Evolutionary conservation across 2,113 vertebrate genomes (phyloP), one percentile per base, ranked within the genome.

Genomic region (Mesocricetus auratus): DNA sequence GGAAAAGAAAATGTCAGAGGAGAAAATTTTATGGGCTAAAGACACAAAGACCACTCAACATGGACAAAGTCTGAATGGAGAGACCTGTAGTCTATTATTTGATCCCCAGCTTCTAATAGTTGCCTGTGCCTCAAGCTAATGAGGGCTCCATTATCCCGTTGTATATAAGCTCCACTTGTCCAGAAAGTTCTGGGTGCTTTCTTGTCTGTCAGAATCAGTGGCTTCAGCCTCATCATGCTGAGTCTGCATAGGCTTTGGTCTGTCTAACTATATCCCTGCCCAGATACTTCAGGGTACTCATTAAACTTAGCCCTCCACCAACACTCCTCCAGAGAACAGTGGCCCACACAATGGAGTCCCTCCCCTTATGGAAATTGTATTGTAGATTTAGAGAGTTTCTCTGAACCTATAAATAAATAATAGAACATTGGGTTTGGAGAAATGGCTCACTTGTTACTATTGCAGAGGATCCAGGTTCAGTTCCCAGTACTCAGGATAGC

Each of bases 381-480:
- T 94, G 26, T 47, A 81, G 75, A 42, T 62, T 92, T 95, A 31
- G 29, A 86, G 53, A 53, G 21, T 66, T 86, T 77, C 24, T 90
- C 89, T 86, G 36, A 89, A n/a, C 17, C 26, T 16, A 9, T 73
- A 68, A 86, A 24, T 50, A 29, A 60, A 47, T 21, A 69, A 47
- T 42, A 60, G 1, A 78, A 42, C 19, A 56, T 26, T 36, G 12
- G 7, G 3, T 83, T 7, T 83, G 81, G 58, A 83, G 81, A 62
- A 60, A 29, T 42, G 81, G 15, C n/a, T 42, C 22, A 62, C n/a
- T 83, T 16, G 1, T 7, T 39, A 29, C 26, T 16, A 15, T 83
- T 42, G 22, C 24, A 62, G 81, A 60, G 22, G 22, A 58, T 22
- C 5, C 21, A 39, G n/a, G 81, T 75, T 47, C 6, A 3, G 24